A percentile compares a stretch with the other conserved stretches of the same genome.
Evolutionary conservation across 2,797 vertebrate genomes (phyloP).

Genomic region (Protosalanx chinensis): DNA sequence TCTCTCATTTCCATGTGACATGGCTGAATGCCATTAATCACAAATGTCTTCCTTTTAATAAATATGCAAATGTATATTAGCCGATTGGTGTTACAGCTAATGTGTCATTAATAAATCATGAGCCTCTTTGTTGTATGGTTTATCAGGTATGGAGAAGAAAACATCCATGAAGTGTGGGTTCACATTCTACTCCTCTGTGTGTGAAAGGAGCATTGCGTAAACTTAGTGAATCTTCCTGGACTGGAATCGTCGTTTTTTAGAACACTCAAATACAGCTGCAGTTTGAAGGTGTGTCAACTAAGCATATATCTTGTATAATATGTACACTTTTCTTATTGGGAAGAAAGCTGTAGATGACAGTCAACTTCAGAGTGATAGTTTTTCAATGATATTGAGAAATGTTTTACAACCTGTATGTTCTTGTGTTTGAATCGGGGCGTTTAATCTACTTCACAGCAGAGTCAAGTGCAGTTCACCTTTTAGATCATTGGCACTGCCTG

Average conservation of each 20-base stretch:
- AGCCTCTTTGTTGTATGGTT: conserved; percentile 59
- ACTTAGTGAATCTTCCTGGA: no score
- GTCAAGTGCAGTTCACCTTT: conserved; percentile 78
- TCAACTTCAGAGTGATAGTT: conserved; percentile 14
- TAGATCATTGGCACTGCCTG: conserved; percentile 79
- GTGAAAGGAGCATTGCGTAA: no score
- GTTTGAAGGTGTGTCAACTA: neutral
- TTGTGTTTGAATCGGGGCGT: neutral
- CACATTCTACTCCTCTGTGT: no score
- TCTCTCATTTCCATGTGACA: conserved; percentile 64
- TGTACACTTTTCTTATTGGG: no score
- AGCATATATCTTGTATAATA: neutral
- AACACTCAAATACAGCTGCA: neutral
- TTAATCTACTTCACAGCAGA: conserved; percentile 68
- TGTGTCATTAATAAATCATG: conserved; percentile 78
- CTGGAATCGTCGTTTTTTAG: no score
- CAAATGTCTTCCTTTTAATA: conserved; percentile 79
- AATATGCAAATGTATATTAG: conserved; percentile 77
- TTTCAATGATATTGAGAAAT: conserved; percentile 13
- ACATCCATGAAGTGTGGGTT: no score
- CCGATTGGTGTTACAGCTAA: conserved; percentile 76
- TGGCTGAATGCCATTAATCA: conserved; percentile 76
- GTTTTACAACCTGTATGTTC: neutral
- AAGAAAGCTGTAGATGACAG: no score
- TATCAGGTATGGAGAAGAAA: conserved; percentile 32